Evolutionary conservation across 2,797 vertebrate genomes (phyloP), one percentile per base, ranked within the genome.

Genomic region (Halcyon smyrnensis): DNA sequence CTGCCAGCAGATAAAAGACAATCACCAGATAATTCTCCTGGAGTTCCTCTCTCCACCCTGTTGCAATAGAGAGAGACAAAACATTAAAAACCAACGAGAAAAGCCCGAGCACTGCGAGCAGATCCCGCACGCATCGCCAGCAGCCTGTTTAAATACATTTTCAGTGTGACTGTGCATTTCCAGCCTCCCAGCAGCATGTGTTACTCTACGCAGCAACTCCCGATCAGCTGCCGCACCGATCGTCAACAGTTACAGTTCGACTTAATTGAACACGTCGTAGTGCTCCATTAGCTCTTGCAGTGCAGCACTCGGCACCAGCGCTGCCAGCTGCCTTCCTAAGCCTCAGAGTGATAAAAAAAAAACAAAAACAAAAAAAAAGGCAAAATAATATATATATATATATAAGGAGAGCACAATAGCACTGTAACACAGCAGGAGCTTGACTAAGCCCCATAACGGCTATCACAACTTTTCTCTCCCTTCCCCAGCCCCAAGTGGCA

Each of bases 201-300:
- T 67, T 83, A 83, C 69, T 43, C 76, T 21, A 53, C 6, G 1
- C 64, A 77, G 67, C 73, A 59, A 27, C 86, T 92, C 88, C 69
- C 39, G 74, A 53, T 28, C 76, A 94, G 84, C 80, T 12, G 20
- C 37, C 3, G 1, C 28, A 4, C 67, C 6, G 7, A 67, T 28
- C 25, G 0, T 37, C 71, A 84, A 50, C 69, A 64, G 90, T 51
- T 81, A 90, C 0, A 78, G 76, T 65, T 75, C 3, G 2, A 74
- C 80, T 93, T 88, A 90, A 96, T 24, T 60, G 77, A 78, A 93
- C 4, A 9, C 82, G 84, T 53, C 83, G 71, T 48, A 93, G 92
- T 3, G 53, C 88, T 93, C 95, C 86, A 79, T 93, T 88, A 96
- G 77, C 90, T 91, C 76, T 54, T 46, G 83, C 27, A n/a, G 51